Evolutionary conservation across 2,888 invertebrate genomes (phyloP), one percentile per base, ranked within the genome.

Genomic region (Nomada lathburiana): DNA sequence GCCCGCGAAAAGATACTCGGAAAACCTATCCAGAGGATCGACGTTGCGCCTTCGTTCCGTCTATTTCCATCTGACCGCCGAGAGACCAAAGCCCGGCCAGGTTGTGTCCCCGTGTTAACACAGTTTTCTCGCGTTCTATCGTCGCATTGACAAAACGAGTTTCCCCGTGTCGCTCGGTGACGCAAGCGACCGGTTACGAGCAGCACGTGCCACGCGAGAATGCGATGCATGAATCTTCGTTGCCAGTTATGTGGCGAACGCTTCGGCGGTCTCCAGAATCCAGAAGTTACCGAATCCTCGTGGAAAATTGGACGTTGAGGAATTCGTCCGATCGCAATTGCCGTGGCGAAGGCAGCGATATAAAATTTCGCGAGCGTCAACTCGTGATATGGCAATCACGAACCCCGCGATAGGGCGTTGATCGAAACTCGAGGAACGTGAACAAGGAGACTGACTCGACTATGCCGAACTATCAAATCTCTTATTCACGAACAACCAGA

Each of bases 171-270:
- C 23, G 50, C 71, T 44, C 20, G 59, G 59, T 82, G 82, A 86
- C 82, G 82, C 78, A 82, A 86, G 75, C 64, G 52, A 53, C 70
- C 78, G 86, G 86, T 86, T 84, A 86, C 87, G 77, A 67, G 20
- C 76, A 50, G 74, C 86, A 84, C 87, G 84, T 84, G 86, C 72
- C 74, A 47, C 73, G 69, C 82, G 52, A 42, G 65, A 80, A 57
- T 50, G 68, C 74, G 76, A 62, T 47, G 64, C 72, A 29, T 11
- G n/a, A 44, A 9, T 16, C 20, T 62, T 36, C 11, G 7, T 50
- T 50, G 69, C 64, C 80, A 80, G 84, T 86, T 76, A 71, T 60
- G 57, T 18, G 59, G 47, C 69, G 77, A 78, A 23, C 70, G 76
- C 36, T 67, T 77, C 50, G 84, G 84, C 77, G 57, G 67, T 77